Conservation (phyloP, 2,797 vertebrate genomes). For the Paramormyrops hopkinsi region DNA sequence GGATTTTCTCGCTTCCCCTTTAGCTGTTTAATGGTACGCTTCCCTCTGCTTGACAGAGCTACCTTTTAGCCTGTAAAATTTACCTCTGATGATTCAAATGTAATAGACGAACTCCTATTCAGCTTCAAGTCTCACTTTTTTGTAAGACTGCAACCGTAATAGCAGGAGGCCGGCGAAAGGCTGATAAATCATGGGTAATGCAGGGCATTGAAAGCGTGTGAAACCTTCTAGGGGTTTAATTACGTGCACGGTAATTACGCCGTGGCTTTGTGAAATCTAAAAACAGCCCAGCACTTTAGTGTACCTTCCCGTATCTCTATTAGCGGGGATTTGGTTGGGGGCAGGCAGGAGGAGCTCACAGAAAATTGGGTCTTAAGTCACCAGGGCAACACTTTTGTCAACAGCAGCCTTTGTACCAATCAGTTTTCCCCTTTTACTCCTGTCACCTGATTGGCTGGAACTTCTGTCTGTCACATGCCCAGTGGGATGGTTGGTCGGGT, state of each 20-base stretch:
- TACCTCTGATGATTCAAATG: background rate
- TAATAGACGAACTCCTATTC: background rate
- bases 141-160: constrained; percentile 11
- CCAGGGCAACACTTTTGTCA: constrained; percentile 10
- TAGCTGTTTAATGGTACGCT: background rate
- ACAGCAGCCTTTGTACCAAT: constrained; percentile 4
- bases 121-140: constrained; percentile 8
- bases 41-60: constrained; percentile 5
- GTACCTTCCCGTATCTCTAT: background rate
- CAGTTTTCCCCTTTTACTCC: background rate
- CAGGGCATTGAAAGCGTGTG: constrained; percentile 10
- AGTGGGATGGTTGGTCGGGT: background rate
- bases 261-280: constrained; percentile 10
- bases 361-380: background rate
- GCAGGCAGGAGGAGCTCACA: background rate
- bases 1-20: background rate
- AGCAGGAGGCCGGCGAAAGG: background rate
- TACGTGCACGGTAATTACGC: constrained; percentile 19
- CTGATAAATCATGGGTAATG: background rate
- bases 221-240: constrained; percentile 23
- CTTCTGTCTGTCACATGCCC: background rate
- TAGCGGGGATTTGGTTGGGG: background rate
- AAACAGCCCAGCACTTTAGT: constrained; percentile 12
- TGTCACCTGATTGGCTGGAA: background rate
- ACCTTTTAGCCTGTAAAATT: background rate